A percentile compares a stretch with the other conserved stretches of the same genome.
These are phyloP conservation scores for Apodemia duryi DNA, from an alignment of 2,888 invertebrate species.

Conservation along the genomic window DNA sequence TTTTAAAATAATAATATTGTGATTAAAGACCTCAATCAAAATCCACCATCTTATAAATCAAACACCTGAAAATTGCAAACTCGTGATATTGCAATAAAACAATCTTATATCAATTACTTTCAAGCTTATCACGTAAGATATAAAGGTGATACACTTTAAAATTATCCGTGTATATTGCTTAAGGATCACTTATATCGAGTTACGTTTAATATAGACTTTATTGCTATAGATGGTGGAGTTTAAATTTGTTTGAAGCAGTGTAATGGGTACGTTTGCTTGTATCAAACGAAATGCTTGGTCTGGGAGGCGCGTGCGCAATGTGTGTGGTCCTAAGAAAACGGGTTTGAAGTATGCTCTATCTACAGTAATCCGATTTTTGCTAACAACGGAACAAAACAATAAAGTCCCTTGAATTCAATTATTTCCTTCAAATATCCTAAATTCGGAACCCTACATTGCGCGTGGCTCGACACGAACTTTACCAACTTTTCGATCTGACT, in stretches of 20 bases:
- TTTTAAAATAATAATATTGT: conserved; percentile 16
- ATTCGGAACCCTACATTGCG: no score
- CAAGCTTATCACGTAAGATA: conserved; percentile 14
- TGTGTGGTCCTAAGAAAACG: conserved; percentile 37
- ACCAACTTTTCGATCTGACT: no score
- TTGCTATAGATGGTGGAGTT: neutral
- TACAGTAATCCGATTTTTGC: conserved; percentile 1
- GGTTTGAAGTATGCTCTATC: conserved; percentile 35
- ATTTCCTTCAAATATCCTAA: no score
- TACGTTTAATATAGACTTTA: conserved; percentile 6
- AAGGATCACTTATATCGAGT: conserved; percentile 12
- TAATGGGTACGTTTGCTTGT: conserved; percentile 25
- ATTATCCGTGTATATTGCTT: neutral
- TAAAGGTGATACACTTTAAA: conserved; percentile 21
- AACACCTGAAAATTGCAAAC: conserved; percentile 47
- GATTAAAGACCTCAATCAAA: conserved; percentile 29
- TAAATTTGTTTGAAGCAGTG: conserved; percentile 17
- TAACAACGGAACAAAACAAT: no score
- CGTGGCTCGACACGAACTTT: no score
- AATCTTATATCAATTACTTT: conserved; percentile 31
- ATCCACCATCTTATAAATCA: conserved; percentile 31
- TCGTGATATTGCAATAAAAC: conserved; percentile 48
- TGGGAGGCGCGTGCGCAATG: conserved; percentile 34
- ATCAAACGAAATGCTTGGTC: conserved; percentile 35
- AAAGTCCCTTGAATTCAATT: no score